Evolutionary conservation across 1,140 invertebrate genomes (phyloP).

Genomic region (Nixonia krombeini): DNA sequence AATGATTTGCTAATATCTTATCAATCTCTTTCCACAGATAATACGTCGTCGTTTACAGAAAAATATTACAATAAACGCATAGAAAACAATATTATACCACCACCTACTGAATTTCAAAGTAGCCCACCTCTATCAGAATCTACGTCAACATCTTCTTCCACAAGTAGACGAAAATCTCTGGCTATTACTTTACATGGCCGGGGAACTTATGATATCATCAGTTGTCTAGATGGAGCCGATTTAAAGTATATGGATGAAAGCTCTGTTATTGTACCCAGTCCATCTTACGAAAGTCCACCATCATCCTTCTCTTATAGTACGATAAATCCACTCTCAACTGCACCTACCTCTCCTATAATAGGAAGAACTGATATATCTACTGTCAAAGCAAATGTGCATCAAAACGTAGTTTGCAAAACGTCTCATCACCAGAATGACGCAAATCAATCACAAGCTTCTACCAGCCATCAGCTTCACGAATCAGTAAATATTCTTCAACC

Average conservation of each 20-base stretch:
- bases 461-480: conserved; percentile 10
- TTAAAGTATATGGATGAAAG: conserved; percentile 92
- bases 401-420: conserved; percentile 79
- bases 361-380: conserved; percentile 64
- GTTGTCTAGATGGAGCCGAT: conserved; percentile 85
- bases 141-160: conserved; percentile 71
- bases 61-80: conserved; percentile 31
- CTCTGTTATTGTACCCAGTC: conserved; percentile 84
- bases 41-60: conserved; percentile 21
- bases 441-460: conserved; percentile 47
- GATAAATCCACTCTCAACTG: conserved; percentile 68
- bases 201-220: conserved; percentile 81
- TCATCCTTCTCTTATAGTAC: conserved; percentile 75
- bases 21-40: conserved; percentile 30
- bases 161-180: conserved; percentile 74
- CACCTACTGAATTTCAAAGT: conserved; percentile 80
- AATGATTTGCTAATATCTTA: conserved; percentile 39
- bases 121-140: conserved; percentile 76
- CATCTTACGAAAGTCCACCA: conserved; percentile 81
- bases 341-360: conserved; percentile 73
- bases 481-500: conserved; percentile 20
- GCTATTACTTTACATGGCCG: conserved; percentile 70
- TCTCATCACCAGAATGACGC: conserved; percentile 71
- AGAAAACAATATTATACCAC: conserved; percentile 77
- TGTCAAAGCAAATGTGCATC: conserved; percentile 75